Conservation (phyloP, 2,888 invertebrate genomes). For the Encarsia formosa region DNA sequence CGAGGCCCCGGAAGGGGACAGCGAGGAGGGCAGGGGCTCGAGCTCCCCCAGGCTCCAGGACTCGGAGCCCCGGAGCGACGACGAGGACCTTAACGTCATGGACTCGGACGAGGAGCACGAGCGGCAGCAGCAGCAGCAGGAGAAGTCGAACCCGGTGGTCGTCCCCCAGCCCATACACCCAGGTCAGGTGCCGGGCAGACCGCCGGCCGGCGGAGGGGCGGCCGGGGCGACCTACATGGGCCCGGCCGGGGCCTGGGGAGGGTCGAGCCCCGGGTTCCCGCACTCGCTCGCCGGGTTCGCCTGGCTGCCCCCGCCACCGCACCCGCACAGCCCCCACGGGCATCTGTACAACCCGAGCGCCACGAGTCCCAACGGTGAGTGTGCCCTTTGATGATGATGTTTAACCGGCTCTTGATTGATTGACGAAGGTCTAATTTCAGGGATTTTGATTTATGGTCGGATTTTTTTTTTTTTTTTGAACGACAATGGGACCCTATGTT, state of each 20-base stretch:
- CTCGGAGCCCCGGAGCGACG: conserved; percentile 45
- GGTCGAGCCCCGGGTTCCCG: conserved; percentile 52
- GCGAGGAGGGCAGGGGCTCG: conserved; percentile 33
- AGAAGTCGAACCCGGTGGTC: conserved; percentile 58
- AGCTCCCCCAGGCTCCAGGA: conserved; percentile 28
- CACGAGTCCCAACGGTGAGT: conserved; percentile 48
- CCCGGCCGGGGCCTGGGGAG: conserved; percentile 54
- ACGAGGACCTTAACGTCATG: conserved; percentile 49
- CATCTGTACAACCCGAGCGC: conserved; percentile 49
- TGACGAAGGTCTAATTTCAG: too few relatives aligned
- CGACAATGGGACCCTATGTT: too few relatives aligned
- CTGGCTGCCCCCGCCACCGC: conserved; percentile 62
- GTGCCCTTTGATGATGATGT: background rate
- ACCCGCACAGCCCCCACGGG: conserved; percentile 56
- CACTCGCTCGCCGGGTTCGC: conserved; percentile 61
- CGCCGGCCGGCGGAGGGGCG: conserved; percentile 56
- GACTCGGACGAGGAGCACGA: conserved; percentile 44
- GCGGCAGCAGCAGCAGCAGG: conserved; percentile 37
- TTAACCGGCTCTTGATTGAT: too few relatives aligned
- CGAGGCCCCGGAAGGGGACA: conserved; percentile 42
- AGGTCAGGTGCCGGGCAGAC: conserved; percentile 60
- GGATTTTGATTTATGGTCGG: too few relatives aligned
- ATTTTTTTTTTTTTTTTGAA: too few relatives aligned
- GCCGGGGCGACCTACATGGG: conserved; percentile 36
- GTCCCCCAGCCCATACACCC: conserved; percentile 66